These are phyloP conservation scores for Gopherus flavomarginatus DNA, from an alignment of 2,113 vertebrate species.

Conservation along the genomic window DNA sequence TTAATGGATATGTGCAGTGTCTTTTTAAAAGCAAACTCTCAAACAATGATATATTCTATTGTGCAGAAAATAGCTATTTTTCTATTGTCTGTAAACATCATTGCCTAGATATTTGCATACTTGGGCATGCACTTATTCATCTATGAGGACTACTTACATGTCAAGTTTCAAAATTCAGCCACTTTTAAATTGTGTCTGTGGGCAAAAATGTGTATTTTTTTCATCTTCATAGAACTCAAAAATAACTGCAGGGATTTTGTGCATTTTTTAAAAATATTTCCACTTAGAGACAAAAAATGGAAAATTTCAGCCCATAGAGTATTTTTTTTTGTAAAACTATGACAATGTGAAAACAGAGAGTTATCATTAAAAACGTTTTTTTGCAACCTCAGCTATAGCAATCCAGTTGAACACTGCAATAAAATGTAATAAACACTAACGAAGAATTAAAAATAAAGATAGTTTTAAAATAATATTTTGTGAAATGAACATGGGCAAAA, in stretches of 20 bases:
- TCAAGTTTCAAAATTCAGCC: not conserved
- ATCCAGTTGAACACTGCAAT: conserved; percentile 25
- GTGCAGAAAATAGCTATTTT: not conserved
- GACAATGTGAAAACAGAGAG: not conserved
- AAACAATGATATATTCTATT: not conserved
- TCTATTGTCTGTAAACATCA: not conserved
- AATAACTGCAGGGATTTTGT: not conserved
- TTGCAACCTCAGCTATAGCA: not conserved
- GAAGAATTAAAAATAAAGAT: not conserved
- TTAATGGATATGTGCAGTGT: not conserved
- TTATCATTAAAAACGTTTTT: not conserved
- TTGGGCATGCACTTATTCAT: not conserved
- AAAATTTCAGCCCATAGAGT: not conserved
- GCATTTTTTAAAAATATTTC: not conserved
- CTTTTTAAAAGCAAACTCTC: not conserved
- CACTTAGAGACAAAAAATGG: not conserved
- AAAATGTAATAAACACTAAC: conserved; percentile 1
- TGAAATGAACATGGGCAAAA: not conserved
- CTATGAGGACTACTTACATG: not conserved
- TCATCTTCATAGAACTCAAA: not conserved
- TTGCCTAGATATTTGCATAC: not conserved
- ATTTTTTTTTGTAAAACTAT: not conserved
- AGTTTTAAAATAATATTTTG: not conserved
- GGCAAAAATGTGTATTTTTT: not conserved
- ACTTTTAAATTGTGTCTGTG: not conserved